Evolutionary conservation across 2,113 vertebrate species (phyloP).

Genomic region (Propithecus coquereli): DNA sequence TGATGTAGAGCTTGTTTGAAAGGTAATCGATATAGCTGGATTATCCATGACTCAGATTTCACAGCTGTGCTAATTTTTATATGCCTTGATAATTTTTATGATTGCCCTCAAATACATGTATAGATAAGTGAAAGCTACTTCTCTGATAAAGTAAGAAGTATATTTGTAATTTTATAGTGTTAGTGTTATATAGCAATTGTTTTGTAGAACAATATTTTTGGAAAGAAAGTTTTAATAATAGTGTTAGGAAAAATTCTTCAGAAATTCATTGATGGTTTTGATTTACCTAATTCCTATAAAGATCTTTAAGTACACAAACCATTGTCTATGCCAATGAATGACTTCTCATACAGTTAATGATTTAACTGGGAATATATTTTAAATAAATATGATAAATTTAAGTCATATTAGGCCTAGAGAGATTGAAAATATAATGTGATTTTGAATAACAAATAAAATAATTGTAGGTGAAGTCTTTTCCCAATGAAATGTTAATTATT

Average conservation of each 20-base stretch:
- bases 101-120: not conserved
- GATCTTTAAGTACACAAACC: slow-evolving; percentile 12
- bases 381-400: slow-evolving; percentile 25
- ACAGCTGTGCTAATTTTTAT: not conserved
- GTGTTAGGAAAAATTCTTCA: slow-evolving; percentile 25
- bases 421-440: slow-evolving; percentile 25
- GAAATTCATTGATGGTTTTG: slow-evolving; percentile 41
- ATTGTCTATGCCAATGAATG: not conserved
- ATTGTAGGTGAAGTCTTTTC: slow-evolving; percentile 53
- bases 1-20: not conserved
- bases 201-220: slow-evolving; percentile 1
- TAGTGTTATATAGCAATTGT: not conserved
- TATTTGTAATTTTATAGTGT: not conserved
- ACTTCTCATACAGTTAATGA: slow-evolving; percentile 23
- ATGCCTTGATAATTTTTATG: not conserved
- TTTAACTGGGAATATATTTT: slow-evolving; percentile 28
- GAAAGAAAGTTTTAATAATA: not conserved
- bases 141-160: not conserved
- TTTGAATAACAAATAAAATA: slow-evolving; percentile 60
- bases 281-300: slow-evolving; percentile 39
- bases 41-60: not conserved
- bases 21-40: not conserved
- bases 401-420: not conserved
- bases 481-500: slow-evolving; percentile 37
- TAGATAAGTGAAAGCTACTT: not conserved